phyloP scores from a whole-genome alignment of 2,888 invertebrate genomes.

The Tubulanus polymorphus region DNA sequence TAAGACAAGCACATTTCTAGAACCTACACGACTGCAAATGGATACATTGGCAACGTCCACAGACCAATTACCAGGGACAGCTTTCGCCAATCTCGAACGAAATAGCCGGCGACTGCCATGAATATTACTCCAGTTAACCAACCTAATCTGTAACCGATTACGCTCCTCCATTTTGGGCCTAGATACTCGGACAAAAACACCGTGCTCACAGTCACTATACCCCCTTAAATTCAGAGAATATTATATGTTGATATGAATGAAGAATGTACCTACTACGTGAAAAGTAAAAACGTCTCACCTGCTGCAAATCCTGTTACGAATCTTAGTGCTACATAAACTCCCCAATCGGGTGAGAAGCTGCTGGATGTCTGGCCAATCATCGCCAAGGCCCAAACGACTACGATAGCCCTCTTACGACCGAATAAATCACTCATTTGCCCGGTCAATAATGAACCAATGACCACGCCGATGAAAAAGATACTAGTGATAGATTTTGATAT shows the following conservation, averaged over 20 bases:
- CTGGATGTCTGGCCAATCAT: conserved; percentile 16
- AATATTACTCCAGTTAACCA: not conserved
- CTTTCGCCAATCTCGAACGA: not conserved
- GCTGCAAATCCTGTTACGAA: conserved; percentile 41
- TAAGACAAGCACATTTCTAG: no score
- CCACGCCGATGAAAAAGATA: conserved; percentile 45
- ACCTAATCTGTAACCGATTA: not conserved
- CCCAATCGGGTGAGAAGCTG: conserved; percentile 34
- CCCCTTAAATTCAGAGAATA: no score
- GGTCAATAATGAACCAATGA: conserved; percentile 39
- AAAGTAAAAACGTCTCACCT: no score
- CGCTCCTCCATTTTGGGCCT: not conserved
- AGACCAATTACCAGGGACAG: not conserved
- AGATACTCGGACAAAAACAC: not conserved
- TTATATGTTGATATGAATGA: no score
- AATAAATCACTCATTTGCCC: conserved; percentile 47
- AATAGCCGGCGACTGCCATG: not conserved
- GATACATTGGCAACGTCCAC: not conserved
- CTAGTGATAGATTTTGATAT: conserved; percentile 37
- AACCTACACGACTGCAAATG: no score
- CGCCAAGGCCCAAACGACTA: conserved; percentile 29
- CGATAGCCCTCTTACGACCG: conserved; percentile 39
- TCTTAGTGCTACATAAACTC: conserved; percentile 38
- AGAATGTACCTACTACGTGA: no score
- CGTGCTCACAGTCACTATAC: not conserved